Conservation (phyloP, 2,797 vertebrate species). For the Holocentrus rufus region DNA sequence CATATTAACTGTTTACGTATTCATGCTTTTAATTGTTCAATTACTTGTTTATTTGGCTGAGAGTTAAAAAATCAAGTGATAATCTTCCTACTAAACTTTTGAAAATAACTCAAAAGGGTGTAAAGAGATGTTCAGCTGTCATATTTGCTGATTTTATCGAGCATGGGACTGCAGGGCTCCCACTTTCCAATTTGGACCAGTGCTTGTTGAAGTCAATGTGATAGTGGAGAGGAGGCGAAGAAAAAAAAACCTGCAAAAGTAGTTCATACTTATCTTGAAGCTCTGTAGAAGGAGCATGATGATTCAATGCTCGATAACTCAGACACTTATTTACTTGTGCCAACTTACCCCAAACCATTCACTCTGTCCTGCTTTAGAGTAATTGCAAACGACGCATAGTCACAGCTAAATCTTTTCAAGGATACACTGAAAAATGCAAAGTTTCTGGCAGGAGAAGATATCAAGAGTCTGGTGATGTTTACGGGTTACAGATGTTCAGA, state of each 20-base stretch:
- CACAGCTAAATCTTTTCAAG: slow-evolving; percentile 8
- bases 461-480: slow-evolving; percentile 4
- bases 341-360: slow-evolving; percentile 2
- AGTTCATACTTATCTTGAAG: slow-evolving; percentile 25
- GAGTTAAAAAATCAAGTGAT: slow-evolving; percentile 51
- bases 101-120: slow-evolving; percentile 56
- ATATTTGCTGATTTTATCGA: slow-evolving; percentile 61
- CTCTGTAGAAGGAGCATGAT: slow-evolving; percentile 23
- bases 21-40: no score
- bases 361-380: slow-evolving; percentile 12
- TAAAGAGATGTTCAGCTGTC: slow-evolving; percentile 49
- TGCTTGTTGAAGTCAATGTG: slow-evolving; percentile 51
- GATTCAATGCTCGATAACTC: slow-evolving; percentile 34
- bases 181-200: slow-evolving; percentile 55
- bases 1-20: no score
- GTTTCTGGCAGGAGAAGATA: background rate
- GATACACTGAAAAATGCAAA: background rate
- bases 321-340: slow-evolving; percentile 27
- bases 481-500: background rate
- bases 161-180: slow-evolving; percentile 51
- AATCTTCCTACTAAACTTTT: slow-evolving; percentile 41
- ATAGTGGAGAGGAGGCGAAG: slow-evolving; percentile 41
- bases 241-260: slow-evolving; percentile 16
- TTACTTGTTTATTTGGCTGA: no score
- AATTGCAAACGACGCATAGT: slow-evolving; percentile 6